These are phyloP conservation scores for Myotis vivesi DNA, from an alignment of 2,797 vertebrate genomes.

Conservation along the genomic window DNA sequence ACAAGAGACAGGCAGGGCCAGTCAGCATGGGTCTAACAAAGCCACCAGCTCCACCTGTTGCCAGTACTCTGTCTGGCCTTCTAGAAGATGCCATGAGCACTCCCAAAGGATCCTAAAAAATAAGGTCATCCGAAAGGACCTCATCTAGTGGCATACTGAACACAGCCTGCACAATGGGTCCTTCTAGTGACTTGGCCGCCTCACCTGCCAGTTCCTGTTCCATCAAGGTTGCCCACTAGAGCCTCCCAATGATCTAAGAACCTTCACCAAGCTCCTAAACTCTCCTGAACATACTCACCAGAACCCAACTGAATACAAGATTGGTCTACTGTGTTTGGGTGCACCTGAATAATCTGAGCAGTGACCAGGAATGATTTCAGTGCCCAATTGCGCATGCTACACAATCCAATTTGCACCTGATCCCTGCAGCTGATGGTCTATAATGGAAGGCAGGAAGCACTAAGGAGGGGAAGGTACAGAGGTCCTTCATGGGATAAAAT, in stretches of 20 bases:
- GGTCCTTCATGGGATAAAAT: neutral
- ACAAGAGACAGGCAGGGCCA: neutral
- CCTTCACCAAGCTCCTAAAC: neutral
- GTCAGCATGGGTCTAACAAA: neutral
- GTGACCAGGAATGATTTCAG: neutral
- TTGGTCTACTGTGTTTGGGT: fast-evolving
- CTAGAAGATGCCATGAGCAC: neutral
- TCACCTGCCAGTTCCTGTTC: neutral
- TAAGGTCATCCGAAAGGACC: fast-evolving
- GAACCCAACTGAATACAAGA: neutral
- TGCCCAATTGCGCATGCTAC: fast-evolving
- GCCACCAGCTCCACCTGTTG: neutral
- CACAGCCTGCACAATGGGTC: fast-evolving
- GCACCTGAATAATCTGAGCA: neutral
- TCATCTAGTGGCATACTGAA: neutral
- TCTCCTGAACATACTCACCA: neutral
- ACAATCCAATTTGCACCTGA: neutral
- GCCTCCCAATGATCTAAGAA: no score
- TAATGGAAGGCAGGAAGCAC: neutral
- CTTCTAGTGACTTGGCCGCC: no score
- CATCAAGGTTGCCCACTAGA: no score
- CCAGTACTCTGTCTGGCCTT: neutral
- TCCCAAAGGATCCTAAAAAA: neutral
- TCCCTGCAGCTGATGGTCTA: neutral
- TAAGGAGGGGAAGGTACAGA: neutral